These are phyloP conservation scores for Amphimallon solstitiale DNA, from an alignment of 2,888 invertebrate species.

Conservation along the genomic window DNA sequence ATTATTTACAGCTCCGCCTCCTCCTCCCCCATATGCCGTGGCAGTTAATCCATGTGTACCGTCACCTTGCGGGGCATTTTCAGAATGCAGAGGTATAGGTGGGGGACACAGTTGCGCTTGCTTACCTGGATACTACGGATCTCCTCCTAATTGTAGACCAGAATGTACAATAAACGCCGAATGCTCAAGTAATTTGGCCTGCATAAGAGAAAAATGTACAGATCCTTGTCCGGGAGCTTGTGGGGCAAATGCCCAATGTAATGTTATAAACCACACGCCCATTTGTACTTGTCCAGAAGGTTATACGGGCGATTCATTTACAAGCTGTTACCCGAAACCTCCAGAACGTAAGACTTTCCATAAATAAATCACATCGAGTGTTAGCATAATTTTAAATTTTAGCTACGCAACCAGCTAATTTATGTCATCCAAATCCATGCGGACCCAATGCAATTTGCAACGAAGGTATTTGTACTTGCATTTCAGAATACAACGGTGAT, in stretches of 20 bases:
- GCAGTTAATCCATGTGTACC: slow-evolving; percentile 72
- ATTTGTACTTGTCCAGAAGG: slow-evolving; percentile 79
- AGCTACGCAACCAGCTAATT: slow-evolving; percentile 62
- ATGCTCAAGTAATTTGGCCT: slow-evolving; percentile 77
- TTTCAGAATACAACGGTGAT: slow-evolving; percentile 81
- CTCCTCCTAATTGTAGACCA: slow-evolving; percentile 81
- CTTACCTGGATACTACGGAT: slow-evolving; percentile 75
- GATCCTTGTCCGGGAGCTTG: slow-evolving; percentile 85
- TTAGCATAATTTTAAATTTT: slow-evolving; percentile 11
- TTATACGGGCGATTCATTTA: slow-evolving; percentile 82
- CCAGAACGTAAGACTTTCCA: slow-evolving; percentile 39
- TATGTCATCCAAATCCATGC: slow-evolving; percentile 76
- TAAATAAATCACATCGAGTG: neutral
- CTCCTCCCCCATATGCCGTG: too few relatives aligned
- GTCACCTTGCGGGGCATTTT: slow-evolving; percentile 82
- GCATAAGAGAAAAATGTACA: slow-evolving; percentile 77
- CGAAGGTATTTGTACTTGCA: slow-evolving; percentile 79
- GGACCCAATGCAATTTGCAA: slow-evolving; percentile 80
- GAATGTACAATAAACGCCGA: slow-evolving; percentile 82
- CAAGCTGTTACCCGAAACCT: slow-evolving; percentile 61
- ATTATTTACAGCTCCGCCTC: slow-evolving; percentile 21
- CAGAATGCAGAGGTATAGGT: slow-evolving; percentile 77
- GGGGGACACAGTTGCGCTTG: slow-evolving; percentile 80
- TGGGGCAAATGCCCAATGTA: slow-evolving; percentile 77
- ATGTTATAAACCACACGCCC: slow-evolving; percentile 79